Percentiles rank a stretch among this genome's conserved stretches.
Conservation (phyloP, 92 coral and sea anemone genomes). For the Epizoanthus scotinus region DNA sequence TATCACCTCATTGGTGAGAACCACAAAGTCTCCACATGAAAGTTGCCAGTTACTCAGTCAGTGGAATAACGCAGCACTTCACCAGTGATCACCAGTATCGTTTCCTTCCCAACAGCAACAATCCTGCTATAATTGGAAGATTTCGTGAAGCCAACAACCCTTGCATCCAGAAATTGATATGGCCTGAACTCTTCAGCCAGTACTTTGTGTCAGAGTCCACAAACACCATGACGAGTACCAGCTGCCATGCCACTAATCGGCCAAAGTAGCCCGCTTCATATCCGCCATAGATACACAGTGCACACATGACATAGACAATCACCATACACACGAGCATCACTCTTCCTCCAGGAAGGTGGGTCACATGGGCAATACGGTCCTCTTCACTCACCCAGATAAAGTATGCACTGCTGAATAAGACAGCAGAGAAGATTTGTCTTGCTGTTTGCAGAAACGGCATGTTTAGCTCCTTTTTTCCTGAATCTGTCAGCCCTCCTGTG, state of each 20-base stretch:
- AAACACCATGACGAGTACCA: conserved; percentile 71
- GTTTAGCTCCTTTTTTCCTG: conserved; percentile 4
- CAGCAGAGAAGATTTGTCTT: conserved; percentile 81
- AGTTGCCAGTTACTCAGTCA: too few relatives aligned
- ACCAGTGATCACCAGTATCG: conserved; percentile 91
- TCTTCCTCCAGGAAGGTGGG: conserved; percentile 80
- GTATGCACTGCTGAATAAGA: conserved; percentile 85
- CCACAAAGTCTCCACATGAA: too few relatives aligned
- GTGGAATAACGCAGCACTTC: background rate
- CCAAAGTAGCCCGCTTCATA: conserved; percentile 93
- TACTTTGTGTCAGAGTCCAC: conserved; percentile 87
- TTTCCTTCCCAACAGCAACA: conserved; percentile 79
- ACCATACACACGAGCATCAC: conserved; percentile 63
- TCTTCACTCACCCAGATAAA: conserved; percentile 89
- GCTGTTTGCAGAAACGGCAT: conserved; percentile 41
- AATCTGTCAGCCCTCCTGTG: conserved; percentile 92
- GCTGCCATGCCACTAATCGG: conserved; percentile 84
- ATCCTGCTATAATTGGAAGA: conserved; percentile 74
- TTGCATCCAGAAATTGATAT: conserved; percentile 84
- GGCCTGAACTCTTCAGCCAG: conserved; percentile 74
- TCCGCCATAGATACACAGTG: conserved; percentile 83
- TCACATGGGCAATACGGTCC: conserved; percentile 77
- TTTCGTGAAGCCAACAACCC: conserved; percentile 78
- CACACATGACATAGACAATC: conserved; percentile 74
- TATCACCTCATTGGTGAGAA: too few relatives aligned